phyloP scores from a whole-genome alignment of 2,888 invertebrate genomes.

The Leucozona laternaria region DNA sequence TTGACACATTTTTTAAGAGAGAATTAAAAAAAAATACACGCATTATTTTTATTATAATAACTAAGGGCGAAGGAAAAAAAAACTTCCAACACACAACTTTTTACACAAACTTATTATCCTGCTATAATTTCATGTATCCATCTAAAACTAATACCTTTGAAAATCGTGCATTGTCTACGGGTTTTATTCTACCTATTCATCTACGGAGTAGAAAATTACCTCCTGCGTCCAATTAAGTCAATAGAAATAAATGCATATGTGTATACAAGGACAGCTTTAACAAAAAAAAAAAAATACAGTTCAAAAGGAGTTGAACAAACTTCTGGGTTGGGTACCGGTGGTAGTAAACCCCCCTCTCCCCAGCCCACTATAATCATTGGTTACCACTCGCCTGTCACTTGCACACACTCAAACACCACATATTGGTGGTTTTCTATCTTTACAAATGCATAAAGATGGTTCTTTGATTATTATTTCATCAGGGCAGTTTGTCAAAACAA shows the following conservation, averaged over 20 bases:
- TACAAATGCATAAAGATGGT: slow-evolving; percentile 74
- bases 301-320: slow-evolving; percentile 42
- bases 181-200: slow-evolving; percentile 35
- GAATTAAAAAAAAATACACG: slow-evolving; percentile 1
- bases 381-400: slow-evolving; percentile 47
- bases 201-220: slow-evolving; percentile 51
- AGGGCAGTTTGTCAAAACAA: slow-evolving; percentile 73
- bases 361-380: slow-evolving; percentile 37
- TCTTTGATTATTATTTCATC: slow-evolving; percentile 76
- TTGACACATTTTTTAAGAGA: not conserved
- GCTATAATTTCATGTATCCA: slow-evolving; percentile 43
- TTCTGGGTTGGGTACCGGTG: slow-evolving; percentile 28
- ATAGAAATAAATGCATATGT: slow-evolving; percentile 41
- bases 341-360: not conserved
- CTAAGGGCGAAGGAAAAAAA: not conserved
- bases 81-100: slow-evolving; percentile 3
- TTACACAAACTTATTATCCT: slow-evolving; percentile 21
- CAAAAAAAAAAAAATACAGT: slow-evolving; percentile 26
- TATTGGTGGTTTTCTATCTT: slow-evolving; percentile 60
- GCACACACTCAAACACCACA: slow-evolving; percentile 46
- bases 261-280: slow-evolving; percentile 19
- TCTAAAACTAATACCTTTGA: slow-evolving; percentile 6
- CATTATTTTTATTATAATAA: slow-evolving; percentile 35
- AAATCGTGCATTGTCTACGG: slow-evolving; percentile 29
- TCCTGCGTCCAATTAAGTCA: slow-evolving; percentile 57